Evolutionary conservation across 2,113 vertebrate genomes (phyloP), one percentile per base, ranked within the genome.

Genomic region (Tinamus guttatus): DNA sequence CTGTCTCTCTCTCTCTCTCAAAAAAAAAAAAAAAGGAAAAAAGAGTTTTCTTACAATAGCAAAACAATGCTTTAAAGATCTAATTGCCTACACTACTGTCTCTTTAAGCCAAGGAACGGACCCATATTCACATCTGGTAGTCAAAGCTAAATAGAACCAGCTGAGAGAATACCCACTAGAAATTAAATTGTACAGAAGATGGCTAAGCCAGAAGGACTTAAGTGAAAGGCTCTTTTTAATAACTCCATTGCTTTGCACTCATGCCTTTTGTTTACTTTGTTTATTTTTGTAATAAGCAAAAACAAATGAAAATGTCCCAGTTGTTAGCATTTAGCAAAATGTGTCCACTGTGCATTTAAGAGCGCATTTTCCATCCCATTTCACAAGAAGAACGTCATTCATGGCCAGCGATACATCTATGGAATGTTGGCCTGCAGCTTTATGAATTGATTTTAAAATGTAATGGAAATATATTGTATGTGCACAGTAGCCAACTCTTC

Each of bases 231-330:
- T 85, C 81, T 64, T 93, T 95, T 97, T 97, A 95, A 96, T 95
- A 94, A 63, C 40, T 85, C 90, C 68, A 86, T 90, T 94, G 64
- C 86, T 95, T 95, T 96, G 84, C 90, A 84, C 68, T 93, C 77
- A 95, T 94, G 91, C 95, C 84, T 95, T 97, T 95, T 94, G 96
- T 97, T 97, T 97, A 96, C 93, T 89, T 93, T 92, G 87, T 89
- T 85, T 82, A 91, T 87, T 78, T 85, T 96, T 96, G 87, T 94
- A 94, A 95, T 95, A 97, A 97, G 93, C 91, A 93, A 95, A 97
- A 97, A 92, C 88, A 96, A 96, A 94, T 94, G 71, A 75, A 87
- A 94, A 86, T 64, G 38, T 95, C 87, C 88, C 86, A 92, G 94
- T 97, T 94, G 80, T 28, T 95, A 96, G 69, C 74, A 92, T 94